Base-by-base conservation (phyloP, 2,888 invertebrate species). In the Cheilosia impressa region DNA sequence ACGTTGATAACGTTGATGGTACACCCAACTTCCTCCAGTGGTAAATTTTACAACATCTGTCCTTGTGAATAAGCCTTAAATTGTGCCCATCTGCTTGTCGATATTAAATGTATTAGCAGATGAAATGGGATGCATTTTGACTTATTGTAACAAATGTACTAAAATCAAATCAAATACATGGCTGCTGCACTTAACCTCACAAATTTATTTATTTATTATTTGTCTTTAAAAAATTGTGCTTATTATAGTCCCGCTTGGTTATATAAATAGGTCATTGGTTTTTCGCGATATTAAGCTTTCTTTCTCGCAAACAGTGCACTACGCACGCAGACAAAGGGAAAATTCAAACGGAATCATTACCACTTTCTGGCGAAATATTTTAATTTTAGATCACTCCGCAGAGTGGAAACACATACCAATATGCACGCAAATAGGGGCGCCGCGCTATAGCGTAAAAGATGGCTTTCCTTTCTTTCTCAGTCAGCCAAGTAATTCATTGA, bases 401-500 rank as follows among this genome's bases (percentile, higher is more conserved):
- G 47, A 53, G 58, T 45, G 52, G 47, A 58, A 72, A 34, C 41
- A 62, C 13, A 31, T 4, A 38, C 9, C 17, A 45, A 38, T 6
- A 38, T 55, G 13, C 38, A 7, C 24, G 41, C 47, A 24, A 60
- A 57, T 55, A 50, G 50, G 53, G 57, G 24, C 17, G 6, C 10
- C 17, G 22, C 53, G 7, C 58, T 13, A 38, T 43, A 38, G 38
- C 38, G 22, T 31, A 53, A 27, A 63, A 53, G 57, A 75, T 45
- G 65, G 27, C 50, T 75, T 75, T 75, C 57, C 65, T 75, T 65
- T 65, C 38, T 57, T 66, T 55, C 24, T 15, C 38, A 50, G 27
- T 50, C 38, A 15, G 17, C 31, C 50, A 47, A 53, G 38, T 41
- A 19, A 75, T 75, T 75, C 75, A 68, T 68, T 80, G 80, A 75